Percentiles rank a stretch among this genome's conserved stretches.
Conservation (phyloP, 1,140 invertebrate species). For the Lithobius niger region DNA sequence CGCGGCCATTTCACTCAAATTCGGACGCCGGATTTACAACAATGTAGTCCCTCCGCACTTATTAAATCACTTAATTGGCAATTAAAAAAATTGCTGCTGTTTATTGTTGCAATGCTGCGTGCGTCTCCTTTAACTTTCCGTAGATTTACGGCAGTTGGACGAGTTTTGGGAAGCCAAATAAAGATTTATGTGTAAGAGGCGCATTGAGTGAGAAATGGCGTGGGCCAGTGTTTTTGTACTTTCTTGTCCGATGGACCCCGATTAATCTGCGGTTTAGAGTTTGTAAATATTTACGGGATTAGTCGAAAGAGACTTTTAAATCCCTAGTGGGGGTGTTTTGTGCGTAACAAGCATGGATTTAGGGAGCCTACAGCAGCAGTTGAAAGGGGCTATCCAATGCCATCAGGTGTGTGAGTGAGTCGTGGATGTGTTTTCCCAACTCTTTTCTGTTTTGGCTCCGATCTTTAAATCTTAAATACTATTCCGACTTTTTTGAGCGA, state of each 20-base stretch:
- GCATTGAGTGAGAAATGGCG: slow-evolving; percentile 3
- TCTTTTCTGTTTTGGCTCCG: too few species aligned
- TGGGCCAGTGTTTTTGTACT: slow-evolving; percentile 10
- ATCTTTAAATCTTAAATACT: too few species aligned
- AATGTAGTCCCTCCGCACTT: slow-evolving; percentile 7
- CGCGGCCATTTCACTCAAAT: slow-evolving; percentile 8
- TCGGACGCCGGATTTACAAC: not conserved
- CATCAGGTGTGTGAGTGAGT: too few species aligned
- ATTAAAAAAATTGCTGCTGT: too few species aligned
- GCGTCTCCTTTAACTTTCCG: too few species aligned
- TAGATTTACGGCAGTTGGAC: too few species aligned
- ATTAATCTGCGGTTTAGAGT: not conserved
- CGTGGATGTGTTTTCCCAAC: slow-evolving; percentile 13
- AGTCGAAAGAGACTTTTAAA: not conserved
- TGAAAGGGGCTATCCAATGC: slow-evolving; percentile 31
- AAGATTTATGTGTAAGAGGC: not conserved
- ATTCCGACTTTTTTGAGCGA: too few species aligned
- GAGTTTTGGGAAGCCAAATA: too few species aligned
- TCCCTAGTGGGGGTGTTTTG: not conserved
- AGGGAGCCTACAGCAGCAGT: slow-evolving; percentile 26
- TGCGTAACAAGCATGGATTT: slow-evolving; percentile 25
- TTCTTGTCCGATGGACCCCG: slow-evolving; percentile 15
- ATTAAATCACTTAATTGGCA: not conserved
- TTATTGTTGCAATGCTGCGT: too few species aligned
- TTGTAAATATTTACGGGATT: not conserved